Evolutionary conservation across 2,797 vertebrate genomes (phyloP).

Genomic region (Simalia tracyae): DNA sequence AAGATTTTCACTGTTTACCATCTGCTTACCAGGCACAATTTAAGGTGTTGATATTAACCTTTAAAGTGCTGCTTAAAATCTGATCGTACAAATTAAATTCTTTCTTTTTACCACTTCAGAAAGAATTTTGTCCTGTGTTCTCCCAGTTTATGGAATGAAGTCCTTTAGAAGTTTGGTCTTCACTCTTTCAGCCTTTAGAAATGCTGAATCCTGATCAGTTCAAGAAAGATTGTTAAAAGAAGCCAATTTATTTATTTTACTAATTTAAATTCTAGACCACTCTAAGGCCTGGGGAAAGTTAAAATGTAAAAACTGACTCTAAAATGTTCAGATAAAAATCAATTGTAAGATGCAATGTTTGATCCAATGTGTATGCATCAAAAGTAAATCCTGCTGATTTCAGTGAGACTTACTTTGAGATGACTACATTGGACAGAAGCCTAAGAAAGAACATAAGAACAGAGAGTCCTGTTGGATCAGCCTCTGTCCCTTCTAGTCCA

Average conservation of each 20-base stretch:
- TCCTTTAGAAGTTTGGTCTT: background rate
- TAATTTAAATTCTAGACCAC: conserved; percentile 1
- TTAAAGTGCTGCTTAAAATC: background rate
- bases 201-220: background rate
- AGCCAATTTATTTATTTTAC: background rate
- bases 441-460: background rate
- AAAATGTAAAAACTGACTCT: background rate
- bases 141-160: background rate
- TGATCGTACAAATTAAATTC: background rate
- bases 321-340: background rate
- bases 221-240: background rate
- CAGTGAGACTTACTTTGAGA: background rate
- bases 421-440: background rate
- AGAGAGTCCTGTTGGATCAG: background rate
- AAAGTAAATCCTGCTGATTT: background rate
- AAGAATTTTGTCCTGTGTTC: background rate
- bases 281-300: background rate
- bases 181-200: background rate
- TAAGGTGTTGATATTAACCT: background rate
- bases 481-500: background rate
- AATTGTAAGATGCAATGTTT: background rate
- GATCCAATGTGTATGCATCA: background rate
- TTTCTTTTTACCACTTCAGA: background rate
- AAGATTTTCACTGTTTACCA: background rate
- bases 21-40: background rate